Evolutionary conservation across 2,113 vertebrate species (phyloP).

Genomic region (Hippocampus abdominalis): DNA sequence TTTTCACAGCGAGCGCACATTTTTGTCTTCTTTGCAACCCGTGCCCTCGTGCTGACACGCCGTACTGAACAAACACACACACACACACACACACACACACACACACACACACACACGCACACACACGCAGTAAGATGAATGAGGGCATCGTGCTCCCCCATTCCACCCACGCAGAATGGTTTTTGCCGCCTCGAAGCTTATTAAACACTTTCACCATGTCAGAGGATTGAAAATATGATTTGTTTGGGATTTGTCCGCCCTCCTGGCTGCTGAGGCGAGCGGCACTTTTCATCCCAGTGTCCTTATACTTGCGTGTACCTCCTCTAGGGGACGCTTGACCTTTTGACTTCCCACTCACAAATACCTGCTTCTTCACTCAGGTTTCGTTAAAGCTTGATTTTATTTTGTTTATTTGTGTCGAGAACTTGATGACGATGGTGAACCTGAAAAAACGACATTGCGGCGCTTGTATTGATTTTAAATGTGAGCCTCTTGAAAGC

Average conservation of each 20-base stretch:
- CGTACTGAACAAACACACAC: slow-evolving; percentile 28
- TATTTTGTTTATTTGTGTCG: neutral
- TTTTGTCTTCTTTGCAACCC: slow-evolving; percentile 53
- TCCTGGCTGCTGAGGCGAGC: neutral
- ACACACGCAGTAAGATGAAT: slow-evolving; percentile 37
- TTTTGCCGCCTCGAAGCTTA: slow-evolving; percentile 33
- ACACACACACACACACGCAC: slow-evolving; percentile 18
- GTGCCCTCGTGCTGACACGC: slow-evolving; percentile 28
- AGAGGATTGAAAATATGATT: slow-evolving; percentile 7
- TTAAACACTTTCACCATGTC: slow-evolving; percentile 8
- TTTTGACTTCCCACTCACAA: neutral
- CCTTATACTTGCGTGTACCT: neutral
- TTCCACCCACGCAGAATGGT: slow-evolving; percentile 32
- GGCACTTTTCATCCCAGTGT: neutral
- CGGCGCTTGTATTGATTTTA: neutral
- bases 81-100: neutral
- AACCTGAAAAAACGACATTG: too few species aligned
- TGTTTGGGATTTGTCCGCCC: slow-evolving; percentile 3
- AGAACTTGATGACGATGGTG: too few species aligned
- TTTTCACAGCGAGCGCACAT: slow-evolving; percentile 48
- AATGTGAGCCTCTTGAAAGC: neutral
- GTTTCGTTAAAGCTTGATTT: neutral
- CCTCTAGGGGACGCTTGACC: neutral
- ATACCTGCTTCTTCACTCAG: neutral
- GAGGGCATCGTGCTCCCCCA: slow-evolving; percentile 34